Evolutionary conservation across 2,113 vertebrate genomes (phyloP).

Genomic region (Sapayoa aenigma): DNA sequence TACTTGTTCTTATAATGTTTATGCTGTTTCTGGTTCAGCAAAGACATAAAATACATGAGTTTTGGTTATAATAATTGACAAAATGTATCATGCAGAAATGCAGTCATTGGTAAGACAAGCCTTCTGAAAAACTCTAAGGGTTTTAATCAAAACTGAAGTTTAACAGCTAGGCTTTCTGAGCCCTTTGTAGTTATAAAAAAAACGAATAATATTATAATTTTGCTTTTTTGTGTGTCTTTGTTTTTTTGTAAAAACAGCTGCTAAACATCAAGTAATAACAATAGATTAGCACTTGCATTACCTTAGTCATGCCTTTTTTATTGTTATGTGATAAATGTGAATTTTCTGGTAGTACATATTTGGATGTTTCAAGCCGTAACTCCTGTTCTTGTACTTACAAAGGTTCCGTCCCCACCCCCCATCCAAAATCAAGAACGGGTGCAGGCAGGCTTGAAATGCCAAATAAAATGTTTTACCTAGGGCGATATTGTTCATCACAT

Average conservation of each 20-base stretch:
- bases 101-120: background rate
- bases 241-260: background rate
- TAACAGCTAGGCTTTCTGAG: background rate
- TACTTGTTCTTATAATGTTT: background rate
- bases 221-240: background rate
- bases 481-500: background rate
- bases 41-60: background rate
- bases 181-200: background rate
- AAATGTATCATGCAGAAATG: background rate
- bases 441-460: background rate
- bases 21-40: background rate
- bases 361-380: background rate
- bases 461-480: slow-evolving; percentile 1
- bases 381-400: background rate
- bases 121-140: background rate
- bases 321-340: background rate
- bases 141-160: background rate
- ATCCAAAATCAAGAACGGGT: background rate
- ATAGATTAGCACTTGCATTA: background rate
- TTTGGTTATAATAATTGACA: background rate
- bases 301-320: background rate
- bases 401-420: background rate
- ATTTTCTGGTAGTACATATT: background rate
- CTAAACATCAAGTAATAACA: background rate
- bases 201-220: background rate